phyloP scores from a whole-genome alignment of 2,888 invertebrate genomes.

The Andrena chrysosceles region DNA sequence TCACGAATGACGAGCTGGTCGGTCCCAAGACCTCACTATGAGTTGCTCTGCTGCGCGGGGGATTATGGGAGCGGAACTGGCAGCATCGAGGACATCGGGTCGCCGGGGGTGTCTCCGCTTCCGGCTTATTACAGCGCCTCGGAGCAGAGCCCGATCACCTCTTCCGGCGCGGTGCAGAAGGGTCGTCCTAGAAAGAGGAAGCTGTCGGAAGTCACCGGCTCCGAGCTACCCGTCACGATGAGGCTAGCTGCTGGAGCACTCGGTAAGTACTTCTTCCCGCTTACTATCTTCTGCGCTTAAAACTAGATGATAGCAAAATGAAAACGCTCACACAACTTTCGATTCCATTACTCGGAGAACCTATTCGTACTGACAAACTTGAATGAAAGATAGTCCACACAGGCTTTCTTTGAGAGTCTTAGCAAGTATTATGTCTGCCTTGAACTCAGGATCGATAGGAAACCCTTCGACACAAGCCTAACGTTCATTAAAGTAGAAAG shows the following conservation, averaged over 20 bases:
- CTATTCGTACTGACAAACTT: not conserved
- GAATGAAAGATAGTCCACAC: not conserved
- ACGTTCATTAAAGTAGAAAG: constrained; percentile 17
- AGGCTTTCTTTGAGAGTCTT: not conserved
- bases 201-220: constrained; percentile 86
- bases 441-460: not conserved
- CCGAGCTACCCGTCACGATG: constrained; percentile 89
- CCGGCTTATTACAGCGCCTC: constrained; percentile 88
- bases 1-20: constrained; percentile 75
- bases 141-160: constrained; percentile 83
- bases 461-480: too few relatives aligned
- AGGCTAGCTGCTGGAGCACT: constrained; percentile 89
- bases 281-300: not conserved
- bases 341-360: not conserved
- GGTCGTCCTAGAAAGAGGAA: constrained; percentile 93
- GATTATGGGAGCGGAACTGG: constrained; percentile 88
- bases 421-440: too few relatives aligned
- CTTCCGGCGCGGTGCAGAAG: constrained; percentile 88
- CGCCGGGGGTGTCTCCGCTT: constrained; percentile 88
- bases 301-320: not conserved
- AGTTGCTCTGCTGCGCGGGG: constrained; percentile 86
- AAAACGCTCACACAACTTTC: not conserved
- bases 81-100: constrained; percentile 87
- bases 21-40: constrained; percentile 88
- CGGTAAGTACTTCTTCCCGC: constrained; percentile 86